Conservation (phyloP, 2,888 invertebrate species). For the Penaeus monodon region DNA sequence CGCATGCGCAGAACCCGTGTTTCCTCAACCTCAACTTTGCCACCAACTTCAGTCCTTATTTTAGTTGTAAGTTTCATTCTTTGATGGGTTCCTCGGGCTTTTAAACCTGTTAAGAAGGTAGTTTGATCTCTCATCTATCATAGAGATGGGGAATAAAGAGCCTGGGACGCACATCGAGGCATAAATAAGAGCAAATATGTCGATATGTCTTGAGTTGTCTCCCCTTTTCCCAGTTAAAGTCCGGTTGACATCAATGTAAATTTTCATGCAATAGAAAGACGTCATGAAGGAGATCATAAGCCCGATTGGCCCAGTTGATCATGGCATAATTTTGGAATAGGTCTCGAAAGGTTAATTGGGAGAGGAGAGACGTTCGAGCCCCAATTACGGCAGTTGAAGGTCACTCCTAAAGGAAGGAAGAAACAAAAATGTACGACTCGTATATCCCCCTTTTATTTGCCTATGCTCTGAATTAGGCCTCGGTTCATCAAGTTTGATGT, state of each 20-base stretch:
- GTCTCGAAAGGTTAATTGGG: too few relatives aligned
- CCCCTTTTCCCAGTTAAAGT: constrained; percentile 17
- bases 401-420: too few relatives aligned
- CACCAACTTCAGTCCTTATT: constrained; percentile 47
- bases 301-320: not conserved
- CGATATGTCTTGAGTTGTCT: constrained; percentile 4
- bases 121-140: not conserved
- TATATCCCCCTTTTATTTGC: too few relatives aligned
- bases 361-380: too few relatives aligned
- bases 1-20: constrained; percentile 49
- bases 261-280: not conserved
- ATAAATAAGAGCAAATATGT: constrained; percentile 28
- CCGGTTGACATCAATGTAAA: constrained; percentile 31
- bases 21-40: constrained; percentile 54
- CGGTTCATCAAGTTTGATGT: too few relatives aligned
- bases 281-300: not conserved
- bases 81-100: not conserved
- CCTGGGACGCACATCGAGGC: not conserved
- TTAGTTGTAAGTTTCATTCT: constrained; percentile 47
- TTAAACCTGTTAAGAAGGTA: not conserved
- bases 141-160: not conserved
- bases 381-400: too few relatives aligned
- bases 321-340: not conserved
- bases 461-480: too few relatives aligned
- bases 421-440: too few relatives aligned